Base-by-base conservation (phyloP, 2,797 vertebrate species). In the Rhabdomys pumilio region DNA sequence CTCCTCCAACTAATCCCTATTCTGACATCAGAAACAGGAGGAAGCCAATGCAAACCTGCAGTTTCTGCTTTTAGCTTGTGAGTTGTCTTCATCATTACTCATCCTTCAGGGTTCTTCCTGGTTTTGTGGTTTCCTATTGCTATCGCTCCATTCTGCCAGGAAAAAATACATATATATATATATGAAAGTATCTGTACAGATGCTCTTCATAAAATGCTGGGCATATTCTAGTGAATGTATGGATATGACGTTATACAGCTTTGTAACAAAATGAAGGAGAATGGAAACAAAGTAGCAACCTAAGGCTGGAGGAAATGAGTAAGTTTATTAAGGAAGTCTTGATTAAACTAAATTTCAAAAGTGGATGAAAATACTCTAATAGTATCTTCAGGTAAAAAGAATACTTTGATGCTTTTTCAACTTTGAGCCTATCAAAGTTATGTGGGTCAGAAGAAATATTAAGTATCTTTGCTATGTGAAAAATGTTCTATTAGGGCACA, bases 1-100 rank as follows among this genome's bases (percentile, higher is more conserved):
- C 41, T 81, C 53, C 61, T 88, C 31, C 94, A 97, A 92, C 81
- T 97, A 89, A 72, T 83, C 75, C 79, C 50, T 26, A 17, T 94
- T 92, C 87, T 95, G 63, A 34, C 10, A 50, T 84, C 4, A 86
- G 24, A 90, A 95, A 92, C 59, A 61, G 34, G 77, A 93, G 57
- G 85, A 95, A 96, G 92, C 59, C 55, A 77, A 73, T 11, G 75
- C 61, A 59, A 96, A 90, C 92, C 84, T 76, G 50, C 34, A 65
- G 8, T 50, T 96, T 90, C 94, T 93, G 55, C 63, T 89, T 93
- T 94, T 44, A 83, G 53, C 47, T 92, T 93, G 26, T 87, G 77
- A 84, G 24, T 75, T 24, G 11, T 91, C 84, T 95, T 94, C 4
- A 24, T 31, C 17, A 93, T 61, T 50, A 44, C 11, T 69, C 50